Conservation (phyloP, 2,113 vertebrate genomes). For the Vimba vimba region DNA sequence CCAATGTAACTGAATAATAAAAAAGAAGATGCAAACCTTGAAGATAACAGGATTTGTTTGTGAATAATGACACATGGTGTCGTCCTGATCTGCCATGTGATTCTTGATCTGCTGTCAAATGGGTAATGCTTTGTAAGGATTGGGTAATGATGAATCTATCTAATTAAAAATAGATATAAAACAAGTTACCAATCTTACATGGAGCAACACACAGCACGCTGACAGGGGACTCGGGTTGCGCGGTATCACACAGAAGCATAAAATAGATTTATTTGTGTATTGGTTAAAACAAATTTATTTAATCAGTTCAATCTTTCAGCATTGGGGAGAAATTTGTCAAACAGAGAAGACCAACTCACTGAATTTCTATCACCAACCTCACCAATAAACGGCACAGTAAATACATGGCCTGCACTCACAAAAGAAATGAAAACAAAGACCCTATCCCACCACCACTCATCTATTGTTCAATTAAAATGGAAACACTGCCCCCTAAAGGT, state of each 20-base stretch:
- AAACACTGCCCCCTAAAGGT: slow-evolving; percentile 53
- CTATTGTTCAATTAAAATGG: slow-evolving; percentile 36
- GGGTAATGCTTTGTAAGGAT: slow-evolving; percentile 12
- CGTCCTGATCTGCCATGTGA: not conserved
- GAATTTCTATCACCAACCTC: not conserved
- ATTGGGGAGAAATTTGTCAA: slow-evolving; percentile 58
- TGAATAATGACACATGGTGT: slow-evolving; percentile 13
- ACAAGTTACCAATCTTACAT: not conserved
- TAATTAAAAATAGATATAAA: slow-evolving; percentile 40
- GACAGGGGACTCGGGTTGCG: slow-evolving; percentile 48
- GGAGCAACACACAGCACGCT: slow-evolving; percentile 33
- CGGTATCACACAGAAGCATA: slow-evolving; percentile 52
- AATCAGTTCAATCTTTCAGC: slow-evolving; percentile 65
- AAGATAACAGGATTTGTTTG: not conserved
- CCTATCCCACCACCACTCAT: not conserved
- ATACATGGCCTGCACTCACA: not conserved
- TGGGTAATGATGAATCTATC: slow-evolving; percentile 1
- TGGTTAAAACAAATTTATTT: slow-evolving; percentile 68
- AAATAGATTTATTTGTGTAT: slow-evolving; percentile 66
- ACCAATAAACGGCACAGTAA: not conserved
- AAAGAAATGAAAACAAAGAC: not conserved
- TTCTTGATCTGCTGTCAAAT: slow-evolving; percentile 27
- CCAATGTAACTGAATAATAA: not conserved
- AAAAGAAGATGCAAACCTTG: not conserved
- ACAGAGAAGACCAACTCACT: slow-evolving; percentile 41